Conservation (phyloP, 2,888 invertebrate species). For the Plemyria rubiginata region DNA sequence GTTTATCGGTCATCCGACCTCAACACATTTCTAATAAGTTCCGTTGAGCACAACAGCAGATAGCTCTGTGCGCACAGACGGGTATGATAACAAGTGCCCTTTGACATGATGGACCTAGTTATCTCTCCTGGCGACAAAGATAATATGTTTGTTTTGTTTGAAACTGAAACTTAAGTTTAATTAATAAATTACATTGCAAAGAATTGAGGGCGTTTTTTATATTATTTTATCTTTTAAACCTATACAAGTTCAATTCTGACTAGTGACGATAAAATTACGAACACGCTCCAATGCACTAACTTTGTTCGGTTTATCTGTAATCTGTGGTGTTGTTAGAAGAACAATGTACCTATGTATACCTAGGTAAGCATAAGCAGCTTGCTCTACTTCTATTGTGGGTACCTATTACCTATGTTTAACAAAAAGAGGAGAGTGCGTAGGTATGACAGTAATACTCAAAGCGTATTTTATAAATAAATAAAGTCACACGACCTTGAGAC, state of each 20-base stretch:
- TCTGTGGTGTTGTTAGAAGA: too few species aligned
- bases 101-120: constrained; percentile 57
- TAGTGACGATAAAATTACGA: neutral
- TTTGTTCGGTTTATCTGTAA: too few species aligned
- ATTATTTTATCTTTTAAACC: neutral
- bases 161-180: constrained; percentile 1
- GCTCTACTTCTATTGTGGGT: too few species aligned
- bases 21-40: constrained; percentile 45
- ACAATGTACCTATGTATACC: too few species aligned
- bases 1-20: constrained; percentile 27
- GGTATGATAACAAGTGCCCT: constrained; percentile 49
- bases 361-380: too few species aligned
- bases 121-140: constrained; percentile 51
- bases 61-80: constrained; percentile 29
- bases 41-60: constrained; percentile 42
- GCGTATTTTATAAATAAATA: too few species aligned
- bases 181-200: neutral
- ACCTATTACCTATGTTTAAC: too few species aligned
- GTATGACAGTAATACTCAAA: too few species aligned
- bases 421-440: too few species aligned
- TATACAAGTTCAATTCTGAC: neutral
- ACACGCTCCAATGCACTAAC: too few species aligned
- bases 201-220: neutral
- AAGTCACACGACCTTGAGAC: too few species aligned
- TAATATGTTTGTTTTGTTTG: constrained; percentile 33